A percentile compares a stretch with the other conserved stretches of the same genome.
phyloP scores from a whole-genome alignment of 2,888 invertebrate species.

The Theodoxus fluviatilis region DNA sequence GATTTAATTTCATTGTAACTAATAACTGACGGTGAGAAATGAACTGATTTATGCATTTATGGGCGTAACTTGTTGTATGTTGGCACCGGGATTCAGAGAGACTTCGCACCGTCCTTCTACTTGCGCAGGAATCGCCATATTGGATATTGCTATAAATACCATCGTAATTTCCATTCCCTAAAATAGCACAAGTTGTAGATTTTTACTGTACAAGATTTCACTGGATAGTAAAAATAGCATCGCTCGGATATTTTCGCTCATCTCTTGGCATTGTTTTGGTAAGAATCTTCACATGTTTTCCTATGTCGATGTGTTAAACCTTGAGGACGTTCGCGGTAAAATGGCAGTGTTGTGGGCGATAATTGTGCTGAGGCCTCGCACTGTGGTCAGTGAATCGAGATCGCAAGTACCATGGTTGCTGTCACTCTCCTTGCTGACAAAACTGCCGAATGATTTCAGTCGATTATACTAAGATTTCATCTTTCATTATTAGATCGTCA shows the following conservation, averaged over 20 bases:
- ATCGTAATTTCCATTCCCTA: slow-evolving; percentile 52
- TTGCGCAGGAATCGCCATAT: slow-evolving; percentile 39
- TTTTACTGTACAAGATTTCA: slow-evolving; percentile 51
- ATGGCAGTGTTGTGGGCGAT: too few species aligned
- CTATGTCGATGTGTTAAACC: slow-evolving; percentile 19
- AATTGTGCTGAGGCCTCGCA: too few species aligned
- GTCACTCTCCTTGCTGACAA: slow-evolving; percentile 4
- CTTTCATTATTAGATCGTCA: too few species aligned
- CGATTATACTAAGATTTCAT: too few species aligned
- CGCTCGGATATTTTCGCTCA: slow-evolving; percentile 49
- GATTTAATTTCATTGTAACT: too few species aligned
- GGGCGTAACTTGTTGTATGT: too few species aligned
- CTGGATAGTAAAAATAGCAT: slow-evolving; percentile 63
- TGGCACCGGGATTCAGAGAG: too few species aligned
- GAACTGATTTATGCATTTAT: too few species aligned
- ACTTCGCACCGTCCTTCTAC: slow-evolving; percentile 8
- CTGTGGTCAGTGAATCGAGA: slow-evolving; percentile 14
- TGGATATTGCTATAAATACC: slow-evolving; percentile 47
- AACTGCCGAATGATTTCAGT: too few species aligned
- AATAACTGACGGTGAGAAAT: too few species aligned
- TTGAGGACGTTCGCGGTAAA: slow-evolving; percentile 16
- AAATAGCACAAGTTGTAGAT: slow-evolving; percentile 54
- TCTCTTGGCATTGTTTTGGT: slow-evolving; percentile 46
- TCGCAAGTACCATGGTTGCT: neutral
- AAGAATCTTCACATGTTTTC: slow-evolving; percentile 33